Evolutionary conservation across 2,888 invertebrate species (phyloP).

Genomic region (Punctoribates punctum): DNA sequence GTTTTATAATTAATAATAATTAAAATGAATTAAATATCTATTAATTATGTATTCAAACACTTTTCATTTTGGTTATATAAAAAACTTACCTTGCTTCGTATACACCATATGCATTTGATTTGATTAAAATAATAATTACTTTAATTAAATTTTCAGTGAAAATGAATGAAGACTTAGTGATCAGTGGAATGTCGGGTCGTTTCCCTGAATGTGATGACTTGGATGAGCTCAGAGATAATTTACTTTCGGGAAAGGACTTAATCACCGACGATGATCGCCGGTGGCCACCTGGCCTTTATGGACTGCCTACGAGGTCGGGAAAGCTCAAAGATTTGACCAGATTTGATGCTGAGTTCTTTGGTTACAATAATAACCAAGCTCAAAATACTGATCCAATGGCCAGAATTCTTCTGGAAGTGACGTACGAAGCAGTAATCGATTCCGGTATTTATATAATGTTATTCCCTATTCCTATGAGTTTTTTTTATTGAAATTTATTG

Average conservation of each 20-base stretch:
- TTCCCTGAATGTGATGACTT: constrained; percentile 85
- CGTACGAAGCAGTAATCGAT: constrained; percentile 85
- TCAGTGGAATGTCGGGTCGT: constrained; percentile 74
- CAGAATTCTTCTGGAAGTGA: constrained; percentile 78
- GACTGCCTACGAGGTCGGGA: constrained; percentile 29
- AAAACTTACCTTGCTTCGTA: too few relatives aligned
- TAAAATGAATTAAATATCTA: too few relatives aligned
- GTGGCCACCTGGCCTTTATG: constrained; percentile 68
- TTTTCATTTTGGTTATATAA: too few relatives aligned
- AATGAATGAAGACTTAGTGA: constrained; percentile 69
- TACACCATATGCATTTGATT: too few relatives aligned
- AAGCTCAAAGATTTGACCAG: constrained; percentile 62
- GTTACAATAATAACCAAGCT: constrained; percentile 83
- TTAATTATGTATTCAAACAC: too few relatives aligned
- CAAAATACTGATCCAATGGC: constrained; percentile 88
- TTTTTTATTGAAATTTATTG: not conserved
- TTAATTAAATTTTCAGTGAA: too few relatives aligned
- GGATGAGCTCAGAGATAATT: constrained; percentile 85
- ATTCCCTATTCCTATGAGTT: too few relatives aligned
- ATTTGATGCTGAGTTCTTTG: constrained; percentile 84
- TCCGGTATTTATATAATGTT: constrained; percentile 60
- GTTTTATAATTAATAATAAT: too few relatives aligned
- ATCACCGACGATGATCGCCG: constrained; percentile 81
- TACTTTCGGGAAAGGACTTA: constrained; percentile 85
- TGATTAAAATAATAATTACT: too few relatives aligned